phyloP scores from a whole-genome alignment of 2,113 vertebrate species.

The Oxyura jamaicensis region DNA sequence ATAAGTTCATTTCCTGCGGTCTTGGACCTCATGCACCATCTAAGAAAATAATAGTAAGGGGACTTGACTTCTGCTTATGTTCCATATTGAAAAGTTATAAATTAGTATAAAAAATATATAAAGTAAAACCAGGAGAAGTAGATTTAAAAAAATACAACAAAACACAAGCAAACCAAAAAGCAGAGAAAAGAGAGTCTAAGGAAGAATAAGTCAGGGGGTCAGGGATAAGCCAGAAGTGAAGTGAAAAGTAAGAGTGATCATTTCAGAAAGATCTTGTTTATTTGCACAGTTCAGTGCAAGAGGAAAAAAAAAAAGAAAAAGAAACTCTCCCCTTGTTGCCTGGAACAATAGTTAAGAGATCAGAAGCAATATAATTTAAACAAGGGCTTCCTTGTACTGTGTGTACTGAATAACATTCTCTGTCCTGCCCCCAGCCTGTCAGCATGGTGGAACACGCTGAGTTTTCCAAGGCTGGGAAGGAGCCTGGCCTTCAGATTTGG shows the following conservation, averaged over 20 bases:
- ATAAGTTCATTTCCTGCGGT: not conserved
- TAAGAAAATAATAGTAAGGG: not conserved
- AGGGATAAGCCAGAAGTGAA: not conserved
- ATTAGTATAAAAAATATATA: not conserved
- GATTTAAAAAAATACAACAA: not conserved
- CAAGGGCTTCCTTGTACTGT: not conserved
- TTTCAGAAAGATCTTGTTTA: not conserved
- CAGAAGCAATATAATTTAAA: not conserved
- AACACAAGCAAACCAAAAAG: not conserved
- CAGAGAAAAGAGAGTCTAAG: not conserved
- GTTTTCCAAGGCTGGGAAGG: slow-evolving; percentile 89
- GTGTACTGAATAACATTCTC: not conserved
- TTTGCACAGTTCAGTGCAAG: not conserved
- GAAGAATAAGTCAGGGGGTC: not conserved
- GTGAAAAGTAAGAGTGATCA: not conserved
- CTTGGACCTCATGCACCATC: not conserved
- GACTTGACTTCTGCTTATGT: not conserved
- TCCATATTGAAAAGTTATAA: not conserved
- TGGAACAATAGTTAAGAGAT: not conserved
- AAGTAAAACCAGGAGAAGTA: not conserved
- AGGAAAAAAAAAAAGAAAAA: not conserved
- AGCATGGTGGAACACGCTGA: slow-evolving; percentile 92
- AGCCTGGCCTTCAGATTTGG: slow-evolving; percentile 95
- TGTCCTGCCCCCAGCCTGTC: slow-evolving; percentile 62
- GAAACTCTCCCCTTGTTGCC: not conserved